Conservation (phyloP, 2,797 vertebrate genomes). For the Tiaroga cobitis region DNA sequence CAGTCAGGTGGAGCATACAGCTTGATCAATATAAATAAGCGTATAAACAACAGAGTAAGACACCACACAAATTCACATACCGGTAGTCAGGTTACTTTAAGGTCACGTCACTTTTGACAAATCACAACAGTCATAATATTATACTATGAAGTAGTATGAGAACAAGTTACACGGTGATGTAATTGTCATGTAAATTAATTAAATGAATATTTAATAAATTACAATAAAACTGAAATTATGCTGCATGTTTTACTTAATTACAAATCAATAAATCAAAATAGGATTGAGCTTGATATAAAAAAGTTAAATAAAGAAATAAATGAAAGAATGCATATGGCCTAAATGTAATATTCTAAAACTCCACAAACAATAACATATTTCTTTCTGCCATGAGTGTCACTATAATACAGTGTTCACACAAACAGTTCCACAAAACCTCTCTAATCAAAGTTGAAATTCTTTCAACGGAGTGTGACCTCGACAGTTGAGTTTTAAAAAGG, state of each 20-base stretch:
- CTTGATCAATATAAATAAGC: background rate
- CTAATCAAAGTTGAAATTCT: constrained; percentile 39
- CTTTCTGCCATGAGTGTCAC: background rate
- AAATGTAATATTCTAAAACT: background rate
- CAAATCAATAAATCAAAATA: background rate
- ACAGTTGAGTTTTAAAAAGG: constrained; percentile 7
- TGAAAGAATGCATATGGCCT: background rate
- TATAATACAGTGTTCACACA: background rate
- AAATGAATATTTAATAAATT: background rate
- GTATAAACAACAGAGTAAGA: background rate
- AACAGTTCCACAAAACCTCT: constrained; percentile 7
- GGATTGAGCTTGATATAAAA: background rate
- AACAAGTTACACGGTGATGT: background rate
- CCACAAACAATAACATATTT: background rate
- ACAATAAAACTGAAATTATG: background rate
- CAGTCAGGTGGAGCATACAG: background rate
- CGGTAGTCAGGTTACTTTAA: background rate
- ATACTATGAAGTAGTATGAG: background rate
- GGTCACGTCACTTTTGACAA: background rate
- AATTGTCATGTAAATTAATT: background rate
- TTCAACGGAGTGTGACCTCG: constrained; percentile 4
- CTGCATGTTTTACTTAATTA: background rate
- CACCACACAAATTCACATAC: background rate
- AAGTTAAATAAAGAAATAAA: background rate
- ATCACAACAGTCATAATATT: background rate